Percentiles rank a stretch among this genome's conserved stretches.
Conservation (phyloP, 2,113 vertebrate genomes). For the Austrofundulus limnaeus region DNA sequence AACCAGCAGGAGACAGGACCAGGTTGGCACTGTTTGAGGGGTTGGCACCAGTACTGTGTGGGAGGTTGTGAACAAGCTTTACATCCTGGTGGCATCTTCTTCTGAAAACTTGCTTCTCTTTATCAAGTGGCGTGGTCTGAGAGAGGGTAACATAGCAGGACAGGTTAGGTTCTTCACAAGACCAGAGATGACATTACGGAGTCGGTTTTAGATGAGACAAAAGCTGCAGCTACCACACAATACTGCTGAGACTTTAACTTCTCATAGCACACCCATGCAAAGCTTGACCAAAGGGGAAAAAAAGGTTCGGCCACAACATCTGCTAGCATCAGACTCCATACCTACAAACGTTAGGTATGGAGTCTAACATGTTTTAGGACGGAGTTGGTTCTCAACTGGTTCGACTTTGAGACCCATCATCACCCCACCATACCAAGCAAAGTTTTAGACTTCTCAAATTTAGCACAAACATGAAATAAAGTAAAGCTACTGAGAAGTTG, state of each 20-base stretch:
- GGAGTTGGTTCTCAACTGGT: too few species aligned
- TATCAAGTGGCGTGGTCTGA: conserved; percentile 99
- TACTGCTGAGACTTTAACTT: background rate
- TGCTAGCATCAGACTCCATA: background rate
- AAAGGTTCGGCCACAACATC: background rate
- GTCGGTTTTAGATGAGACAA: conserved; percentile 16
- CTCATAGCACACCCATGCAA: conserved; percentile 1
- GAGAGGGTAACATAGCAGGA: conserved; percentile 71
- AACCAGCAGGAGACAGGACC: conserved; percentile 80
- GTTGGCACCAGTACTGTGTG: conserved; percentile 60
- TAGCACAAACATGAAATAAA: too few species aligned
- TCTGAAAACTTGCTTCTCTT: conserved; percentile 99
- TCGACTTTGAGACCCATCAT: too few species aligned
- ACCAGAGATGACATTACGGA: background rate
- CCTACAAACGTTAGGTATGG: too few species aligned
- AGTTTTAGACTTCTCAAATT: too few species aligned
- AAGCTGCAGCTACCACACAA: conserved; percentile 15
- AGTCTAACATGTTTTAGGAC: too few species aligned
- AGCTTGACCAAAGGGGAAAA: conserved; percentile 12
- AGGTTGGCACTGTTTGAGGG: conserved; percentile 49
- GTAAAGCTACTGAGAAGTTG: too few species aligned
- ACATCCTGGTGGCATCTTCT: conserved; percentile 96
- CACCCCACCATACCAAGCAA: too few species aligned
- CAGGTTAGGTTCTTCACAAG: conserved; percentile 20
- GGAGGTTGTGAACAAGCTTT: conserved; percentile 75